Evolutionary conservation across 2,113 vertebrate species (phyloP), one percentile per base, ranked within the genome.

Genomic region (Prinia subflava): DNA sequence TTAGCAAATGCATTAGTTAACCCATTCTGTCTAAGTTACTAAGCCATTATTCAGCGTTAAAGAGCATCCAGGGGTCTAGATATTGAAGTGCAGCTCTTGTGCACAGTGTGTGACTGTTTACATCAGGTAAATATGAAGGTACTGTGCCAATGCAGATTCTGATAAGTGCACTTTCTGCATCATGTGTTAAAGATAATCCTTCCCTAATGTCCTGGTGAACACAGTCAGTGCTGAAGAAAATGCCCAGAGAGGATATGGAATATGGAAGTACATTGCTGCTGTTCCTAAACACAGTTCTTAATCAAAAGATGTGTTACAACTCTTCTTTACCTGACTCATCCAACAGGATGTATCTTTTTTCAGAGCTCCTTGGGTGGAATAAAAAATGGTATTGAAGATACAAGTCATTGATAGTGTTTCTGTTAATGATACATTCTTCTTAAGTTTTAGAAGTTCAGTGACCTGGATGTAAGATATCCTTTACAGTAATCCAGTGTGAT

Each of bases 301-400:
- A 94, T 97, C 98, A 95, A 98, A 98, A 97, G 97, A 95, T 96
- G 20, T 5, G 70, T 96, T 96, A 93, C 96, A 97, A 96, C 85
- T 98, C 96, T 90, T 95, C 97, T 94, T 96, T 96, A 89, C 95
- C 95, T 97, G 97, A 90, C 97, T 97, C 98, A 98, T 98, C 97
- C 97, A 96, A 97, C 97, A 98, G 96, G 98, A 97, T 73, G 98
- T 99, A 99, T 99, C 98, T 99, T 99, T 99, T 92, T 96, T 84
- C 33, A 90, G 92, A 96, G 75, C 76, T 94, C 76, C 52, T 80
- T 92, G 73, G 31, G 63, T 95, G 52, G 86, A 78, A 67, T 77
- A 92, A 81, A 86, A 67, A 55, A 63, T 52, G 0, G 53, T 65
- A 65, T 18, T 90, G 67, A 86, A 47, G 53, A 62, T 74, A 47